These are phyloP conservation scores for Diadophis punctatus DNA, from an alignment of 2,113 vertebrate species.

Conservation along the genomic window DNA sequence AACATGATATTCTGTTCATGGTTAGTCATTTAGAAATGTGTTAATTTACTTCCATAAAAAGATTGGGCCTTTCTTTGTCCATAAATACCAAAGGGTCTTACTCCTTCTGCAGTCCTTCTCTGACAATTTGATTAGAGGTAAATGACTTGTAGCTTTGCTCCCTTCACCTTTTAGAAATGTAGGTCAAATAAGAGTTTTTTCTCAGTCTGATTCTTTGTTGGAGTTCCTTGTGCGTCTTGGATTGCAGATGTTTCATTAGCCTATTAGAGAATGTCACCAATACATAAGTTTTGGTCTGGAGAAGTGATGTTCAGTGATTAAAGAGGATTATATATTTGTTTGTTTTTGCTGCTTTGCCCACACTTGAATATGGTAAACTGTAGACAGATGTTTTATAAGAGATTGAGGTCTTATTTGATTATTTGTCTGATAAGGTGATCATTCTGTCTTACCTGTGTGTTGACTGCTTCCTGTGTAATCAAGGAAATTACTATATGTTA, in stretches of 20 bases:
- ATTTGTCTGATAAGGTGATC: not conserved
- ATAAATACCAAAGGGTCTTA: too few species aligned
- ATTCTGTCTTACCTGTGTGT: not conserved
- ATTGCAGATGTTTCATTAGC: not conserved
- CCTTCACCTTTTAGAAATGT: not conserved
- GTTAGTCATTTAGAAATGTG: too few species aligned
- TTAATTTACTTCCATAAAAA: too few species aligned
- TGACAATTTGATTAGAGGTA: not conserved
- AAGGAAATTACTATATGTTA: not conserved
- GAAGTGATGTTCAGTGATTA: not conserved
- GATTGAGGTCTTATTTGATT: not conserved
- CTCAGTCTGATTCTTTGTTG: not conserved
- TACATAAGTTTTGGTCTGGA: not conserved
- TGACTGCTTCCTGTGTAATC: not conserved
- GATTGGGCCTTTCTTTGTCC: too few species aligned
- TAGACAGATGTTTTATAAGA: not conserved
- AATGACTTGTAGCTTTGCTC: not conserved
- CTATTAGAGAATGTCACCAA: not conserved
- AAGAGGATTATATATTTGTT: not conserved
- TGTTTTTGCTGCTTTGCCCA: not conserved
- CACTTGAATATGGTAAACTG: not conserved
- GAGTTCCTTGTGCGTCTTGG: not conserved
- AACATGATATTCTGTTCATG: too few species aligned
- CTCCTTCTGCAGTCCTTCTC: not conserved
- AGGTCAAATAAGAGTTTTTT: not conserved